Evolutionary conservation across 2,888 invertebrate species (phyloP), one percentile per base, ranked within the genome.

Genomic region (Caenorhabditis sp.): DNA sequence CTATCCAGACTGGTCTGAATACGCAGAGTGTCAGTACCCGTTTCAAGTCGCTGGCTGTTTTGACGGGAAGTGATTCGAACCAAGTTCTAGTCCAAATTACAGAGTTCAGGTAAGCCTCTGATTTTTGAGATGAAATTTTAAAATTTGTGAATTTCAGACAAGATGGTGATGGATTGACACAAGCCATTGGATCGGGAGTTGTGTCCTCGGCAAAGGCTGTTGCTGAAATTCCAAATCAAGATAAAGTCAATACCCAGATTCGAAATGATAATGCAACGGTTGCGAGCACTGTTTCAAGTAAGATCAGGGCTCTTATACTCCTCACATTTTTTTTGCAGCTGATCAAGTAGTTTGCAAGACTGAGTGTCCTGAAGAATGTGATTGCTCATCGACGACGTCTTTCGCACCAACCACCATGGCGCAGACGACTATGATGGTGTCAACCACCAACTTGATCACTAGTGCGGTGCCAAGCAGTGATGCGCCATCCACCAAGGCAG

Each of bases 1-100:
- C 66, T 26, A 27, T 72, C 26, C 59, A 72, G 4, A 7, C 62
- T 20, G 65, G 68, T 3, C 36, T 73, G 31, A 73, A 73, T 53
- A 17, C 14, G 17, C 20, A 43, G 31, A 31, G 31, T 31, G 10
- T 58, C 14, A 57, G 56, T 0, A 20, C 60, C 26, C 49, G 62
- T 25, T 21, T 61, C 23, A 58, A 56, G 14, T 53, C 62, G 27
- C 27, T 70, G 1, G 64, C 61, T 1, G 70, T 38, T 7, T 25
- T 31, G 2, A 12, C 38, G 36, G 63, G 53, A 49, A 49, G 20
- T 20, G 20, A 31, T 31, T 31, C 26, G 2, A 56, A 26, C 59
- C 70, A 7, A 52, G 64, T 59, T 0, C 21, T 43, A 21, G 57
- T 73, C 0, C 38, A 62, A 23, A 68, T 73, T 1, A 27, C 56